Percentiles rank a stretch among this genome's conserved stretches.
Evolutionary conservation across 1,140 invertebrate species (phyloP).

Genomic region (Orchestia grillus): DNA sequence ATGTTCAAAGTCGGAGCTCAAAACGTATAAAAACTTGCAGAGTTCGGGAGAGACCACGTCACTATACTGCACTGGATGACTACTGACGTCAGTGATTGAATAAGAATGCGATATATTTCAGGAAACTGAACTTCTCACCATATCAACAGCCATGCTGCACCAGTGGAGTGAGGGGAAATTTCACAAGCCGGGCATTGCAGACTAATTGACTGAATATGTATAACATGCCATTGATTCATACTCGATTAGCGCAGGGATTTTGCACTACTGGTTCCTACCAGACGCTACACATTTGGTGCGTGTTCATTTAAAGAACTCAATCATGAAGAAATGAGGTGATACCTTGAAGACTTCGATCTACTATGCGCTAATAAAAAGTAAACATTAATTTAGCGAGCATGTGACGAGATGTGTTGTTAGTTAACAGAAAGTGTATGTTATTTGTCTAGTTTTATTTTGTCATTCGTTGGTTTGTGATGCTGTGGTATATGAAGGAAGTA

Average conservation of each 20-base stretch:
- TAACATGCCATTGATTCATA: no score
- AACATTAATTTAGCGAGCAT: not conserved
- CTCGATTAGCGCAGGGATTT: no score
- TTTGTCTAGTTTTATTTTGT: not conserved
- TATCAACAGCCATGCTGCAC: no score
- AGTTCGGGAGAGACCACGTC: not conserved
- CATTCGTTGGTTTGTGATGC: not conserved
- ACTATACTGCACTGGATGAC: not conserved
- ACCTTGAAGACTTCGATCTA: not conserved
- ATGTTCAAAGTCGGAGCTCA: not conserved
- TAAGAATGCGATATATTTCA: no score
- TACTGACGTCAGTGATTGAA: not conserved
- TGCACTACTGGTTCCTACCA: no score
- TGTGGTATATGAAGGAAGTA: not conserved
- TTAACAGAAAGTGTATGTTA: not conserved
- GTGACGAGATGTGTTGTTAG: not conserved
- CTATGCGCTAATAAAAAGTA: not conserved
- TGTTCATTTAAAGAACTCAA: not conserved
- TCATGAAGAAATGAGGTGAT: not conserved
- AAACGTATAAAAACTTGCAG: not conserved
- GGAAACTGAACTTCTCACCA: no score
- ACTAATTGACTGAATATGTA: no score
- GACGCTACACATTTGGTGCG: no score
- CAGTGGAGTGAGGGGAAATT: no score
- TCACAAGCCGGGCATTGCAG: no score